Conservation (phyloP, 2,113 vertebrate species). For the Rhizomys pruinosus region DNA sequence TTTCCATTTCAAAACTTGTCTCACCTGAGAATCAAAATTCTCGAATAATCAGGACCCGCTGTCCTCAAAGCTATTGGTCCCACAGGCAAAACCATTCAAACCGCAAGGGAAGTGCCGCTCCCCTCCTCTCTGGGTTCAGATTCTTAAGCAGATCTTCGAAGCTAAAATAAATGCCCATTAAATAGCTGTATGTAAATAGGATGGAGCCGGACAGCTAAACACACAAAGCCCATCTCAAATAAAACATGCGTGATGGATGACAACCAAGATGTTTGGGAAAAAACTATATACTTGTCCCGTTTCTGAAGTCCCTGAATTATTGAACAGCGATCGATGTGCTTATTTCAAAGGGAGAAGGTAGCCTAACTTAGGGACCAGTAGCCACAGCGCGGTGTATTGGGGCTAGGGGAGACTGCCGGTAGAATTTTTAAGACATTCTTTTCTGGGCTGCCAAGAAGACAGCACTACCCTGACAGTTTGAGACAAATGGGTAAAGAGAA, state of each 20-base stretch:
- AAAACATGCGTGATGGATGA: constrained; percentile 73
- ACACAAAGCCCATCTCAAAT: constrained; percentile 72
- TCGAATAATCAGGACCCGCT: constrained; percentile 56
- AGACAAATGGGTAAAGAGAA: constrained; percentile 63
- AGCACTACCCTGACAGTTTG: constrained; percentile 28
- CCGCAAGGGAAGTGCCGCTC: neutral
- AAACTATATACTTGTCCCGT: constrained; percentile 50
- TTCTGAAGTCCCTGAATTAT: constrained; percentile 61
- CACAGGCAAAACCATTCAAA: constrained; percentile 37
- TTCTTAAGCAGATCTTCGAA: constrained; percentile 72
- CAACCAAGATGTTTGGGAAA: neutral
- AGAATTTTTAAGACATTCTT: constrained; percentile 59
- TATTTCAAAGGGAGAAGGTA: constrained; percentile 72
- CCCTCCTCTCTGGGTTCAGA: constrained; percentile 28
- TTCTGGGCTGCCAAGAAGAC: neutral
- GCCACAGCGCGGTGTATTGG: constrained; percentile 1
- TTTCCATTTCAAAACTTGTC: constrained; percentile 11
- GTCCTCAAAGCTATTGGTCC: constrained; percentile 61
- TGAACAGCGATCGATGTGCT: constrained; percentile 57
- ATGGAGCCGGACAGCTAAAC: constrained; percentile 61
- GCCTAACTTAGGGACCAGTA: constrained; percentile 33
- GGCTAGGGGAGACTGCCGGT: neutral
- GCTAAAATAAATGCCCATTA: constrained; percentile 75
- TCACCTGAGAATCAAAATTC: constrained; percentile 63
- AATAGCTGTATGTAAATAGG: constrained; percentile 54